Percentiles rank a stretch among this genome's conserved stretches.
These are phyloP conservation scores for Clistopyga incitator DNA, from an alignment of 2,888 invertebrate species.

Conservation along the genomic window DNA sequence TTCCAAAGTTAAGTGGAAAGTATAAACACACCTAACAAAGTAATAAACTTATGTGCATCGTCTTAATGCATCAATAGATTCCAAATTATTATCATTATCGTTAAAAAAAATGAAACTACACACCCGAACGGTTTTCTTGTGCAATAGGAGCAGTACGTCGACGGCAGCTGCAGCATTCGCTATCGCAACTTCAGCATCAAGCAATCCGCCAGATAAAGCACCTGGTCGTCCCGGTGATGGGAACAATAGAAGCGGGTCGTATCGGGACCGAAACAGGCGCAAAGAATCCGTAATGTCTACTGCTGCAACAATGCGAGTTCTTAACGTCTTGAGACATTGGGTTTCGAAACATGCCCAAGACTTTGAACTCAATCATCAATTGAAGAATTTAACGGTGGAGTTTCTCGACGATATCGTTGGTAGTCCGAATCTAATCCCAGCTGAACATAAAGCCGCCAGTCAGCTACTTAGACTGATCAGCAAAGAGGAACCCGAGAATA, in stretches of 20 bases:
- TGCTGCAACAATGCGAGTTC: slow-evolving; percentile 96
- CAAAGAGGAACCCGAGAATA: slow-evolving; percentile 89
- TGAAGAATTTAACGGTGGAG: slow-evolving; percentile 92
- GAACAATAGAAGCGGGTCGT: slow-evolving; percentile 74
- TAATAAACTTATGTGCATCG: slow-evolving; percentile 7
- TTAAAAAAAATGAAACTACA: background rate
- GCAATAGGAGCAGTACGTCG: slow-evolving; percentile 91
- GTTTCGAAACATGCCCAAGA: slow-evolving; percentile 96
- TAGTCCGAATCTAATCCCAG: slow-evolving; percentile 92
- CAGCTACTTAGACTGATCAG: slow-evolving; percentile 92
- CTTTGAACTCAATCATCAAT: slow-evolving; percentile 91
- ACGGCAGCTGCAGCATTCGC: slow-evolving; percentile 96
- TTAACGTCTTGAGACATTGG: slow-evolving; percentile 96
- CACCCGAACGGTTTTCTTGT: slow-evolving; percentile 23
- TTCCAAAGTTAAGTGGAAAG: background rate
- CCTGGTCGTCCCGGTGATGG: slow-evolving; percentile 75
- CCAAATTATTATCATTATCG: background rate
- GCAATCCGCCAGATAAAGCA: slow-evolving; percentile 90
- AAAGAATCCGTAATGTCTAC: slow-evolving; percentile 94
- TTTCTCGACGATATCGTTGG: slow-evolving; percentile 95
- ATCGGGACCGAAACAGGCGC: slow-evolving; percentile 85
- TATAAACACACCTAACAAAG: background rate
- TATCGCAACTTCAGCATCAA: slow-evolving; percentile 95
- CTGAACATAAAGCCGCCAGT: slow-evolving; percentile 95
- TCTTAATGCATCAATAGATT: background rate